Evolutionary conservation across 2,888 invertebrate species (phyloP).

Genomic region (Lithodes maja): DNA sequence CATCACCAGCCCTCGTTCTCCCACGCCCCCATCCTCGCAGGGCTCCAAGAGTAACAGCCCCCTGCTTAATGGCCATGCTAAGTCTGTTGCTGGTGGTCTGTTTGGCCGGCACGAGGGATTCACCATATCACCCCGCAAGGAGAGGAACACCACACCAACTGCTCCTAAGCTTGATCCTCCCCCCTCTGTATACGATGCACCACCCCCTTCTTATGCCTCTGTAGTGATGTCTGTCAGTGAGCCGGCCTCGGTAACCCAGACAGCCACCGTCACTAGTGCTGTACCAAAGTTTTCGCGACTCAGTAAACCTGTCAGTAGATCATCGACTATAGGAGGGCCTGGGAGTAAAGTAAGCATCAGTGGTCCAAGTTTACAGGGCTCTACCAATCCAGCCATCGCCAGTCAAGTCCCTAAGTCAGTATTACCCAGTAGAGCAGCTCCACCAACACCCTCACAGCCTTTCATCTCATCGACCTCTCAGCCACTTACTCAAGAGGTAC

Average conservation of each 20-base stretch:
- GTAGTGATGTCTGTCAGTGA: slow-evolving; percentile 3
- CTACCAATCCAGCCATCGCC: slow-evolving; percentile 70
- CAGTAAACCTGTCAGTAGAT: not conserved
- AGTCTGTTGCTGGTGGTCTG: slow-evolving; percentile 74
- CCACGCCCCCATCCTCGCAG: slow-evolving; percentile 67
- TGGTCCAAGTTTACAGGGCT: slow-evolving; percentile 65
- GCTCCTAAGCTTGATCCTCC: slow-evolving; percentile 12
- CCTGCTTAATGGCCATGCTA: slow-evolving; percentile 66
- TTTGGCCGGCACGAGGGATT: slow-evolving; percentile 93
- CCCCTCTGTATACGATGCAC: not conserved
- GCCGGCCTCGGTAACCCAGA: not conserved
- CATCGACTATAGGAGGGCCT: not conserved
- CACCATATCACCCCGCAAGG: slow-evolving; percentile 81
- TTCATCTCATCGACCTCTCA: not conserved
- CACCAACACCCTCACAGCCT: slow-evolving; percentile 28
- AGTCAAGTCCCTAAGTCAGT: slow-evolving; percentile 64
- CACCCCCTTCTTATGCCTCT: slow-evolving; percentile 7
- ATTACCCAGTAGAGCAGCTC: slow-evolving; percentile 45
- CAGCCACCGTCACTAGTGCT: not conserved
- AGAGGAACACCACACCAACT: slow-evolving; percentile 2
- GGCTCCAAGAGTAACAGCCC: slow-evolving; percentile 70
- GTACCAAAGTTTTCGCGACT: not conserved
- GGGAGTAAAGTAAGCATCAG: slow-evolving; percentile 59
- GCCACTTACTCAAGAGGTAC: not conserved
- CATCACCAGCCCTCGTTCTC: slow-evolving; percentile 48